Conservation (phyloP, 2,888 invertebrate species). For the Itoplectis maculator region DNA sequence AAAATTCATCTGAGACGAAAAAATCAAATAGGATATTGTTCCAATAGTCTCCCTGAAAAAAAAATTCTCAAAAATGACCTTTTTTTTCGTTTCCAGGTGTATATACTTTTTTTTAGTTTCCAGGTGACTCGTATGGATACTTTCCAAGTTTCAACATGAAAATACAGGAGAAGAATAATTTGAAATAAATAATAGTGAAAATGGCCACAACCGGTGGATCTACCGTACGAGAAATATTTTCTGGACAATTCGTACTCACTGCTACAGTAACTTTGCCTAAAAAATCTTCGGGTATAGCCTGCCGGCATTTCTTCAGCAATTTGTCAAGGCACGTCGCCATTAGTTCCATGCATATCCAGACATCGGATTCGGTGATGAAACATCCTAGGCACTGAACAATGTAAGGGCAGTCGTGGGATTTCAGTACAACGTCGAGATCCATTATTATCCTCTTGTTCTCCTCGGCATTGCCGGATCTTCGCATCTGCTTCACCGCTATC, state of each 20-base stretch:
- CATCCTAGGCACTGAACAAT: slow-evolving; percentile 99
- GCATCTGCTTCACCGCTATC: slow-evolving; percentile 99
- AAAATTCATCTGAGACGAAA: no score
- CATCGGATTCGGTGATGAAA: slow-evolving; percentile 98
- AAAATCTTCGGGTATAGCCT: slow-evolving; percentile 97
- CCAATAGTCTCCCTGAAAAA: no score
- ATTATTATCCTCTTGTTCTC: slow-evolving; percentile 99
- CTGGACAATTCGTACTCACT: slow-evolving; percentile 86
- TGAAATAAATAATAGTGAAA: no score
- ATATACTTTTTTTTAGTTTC: no score
- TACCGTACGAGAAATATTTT: not conserved
- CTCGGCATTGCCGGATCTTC: slow-evolving; percentile 97
- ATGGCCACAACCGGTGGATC: no score
- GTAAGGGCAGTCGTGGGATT: slow-evolving; percentile 98
- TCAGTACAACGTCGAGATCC: slow-evolving; percentile 99
- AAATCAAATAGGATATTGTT: no score
- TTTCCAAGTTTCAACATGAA: no score
- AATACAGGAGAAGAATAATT: no score
- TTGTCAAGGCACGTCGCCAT: slow-evolving; percentile 99
- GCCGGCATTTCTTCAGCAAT: slow-evolving; percentile 93
- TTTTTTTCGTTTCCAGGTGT: no score
- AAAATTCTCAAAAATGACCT: no score
- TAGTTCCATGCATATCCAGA: slow-evolving; percentile 99
- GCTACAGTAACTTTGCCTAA: slow-evolving; percentile 98
- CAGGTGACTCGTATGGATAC: no score